phyloP scores from a whole-genome alignment of 2,888 invertebrate species.

The Ophion costatus region DNA sequence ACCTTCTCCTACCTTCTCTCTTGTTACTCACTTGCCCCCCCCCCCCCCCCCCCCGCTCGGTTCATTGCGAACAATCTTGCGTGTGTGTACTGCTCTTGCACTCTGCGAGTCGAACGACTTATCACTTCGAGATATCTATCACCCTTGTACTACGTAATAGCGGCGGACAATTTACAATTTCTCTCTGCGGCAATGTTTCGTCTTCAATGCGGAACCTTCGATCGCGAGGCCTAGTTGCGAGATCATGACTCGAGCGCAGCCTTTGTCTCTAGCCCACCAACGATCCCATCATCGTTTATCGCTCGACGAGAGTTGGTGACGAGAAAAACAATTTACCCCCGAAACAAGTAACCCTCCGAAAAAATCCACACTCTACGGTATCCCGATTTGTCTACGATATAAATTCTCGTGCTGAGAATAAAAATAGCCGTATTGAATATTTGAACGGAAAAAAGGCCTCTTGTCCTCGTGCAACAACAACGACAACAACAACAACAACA shows the following conservation, averaged over 20 bases:
- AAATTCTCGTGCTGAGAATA: too few relatives aligned
- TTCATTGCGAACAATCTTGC: conserved; percentile 40
- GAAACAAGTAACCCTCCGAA: background rate
- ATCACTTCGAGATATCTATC: conserved; percentile 56
- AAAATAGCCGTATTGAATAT: too few relatives aligned
- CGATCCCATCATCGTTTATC: conserved; percentile 6
- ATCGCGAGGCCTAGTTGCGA: conserved; percentile 43
- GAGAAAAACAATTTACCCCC: background rate
- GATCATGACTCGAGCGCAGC: background rate
- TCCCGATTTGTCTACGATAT: background rate
- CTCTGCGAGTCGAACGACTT: conserved; percentile 48
- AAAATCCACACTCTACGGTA: background rate
- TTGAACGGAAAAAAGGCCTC: too few relatives aligned
- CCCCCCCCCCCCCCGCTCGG: background rate
- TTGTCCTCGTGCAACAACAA: too few relatives aligned
- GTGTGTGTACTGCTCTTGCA: conserved; percentile 33
- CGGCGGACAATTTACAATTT: conserved; percentile 42
- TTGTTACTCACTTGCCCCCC: background rate
- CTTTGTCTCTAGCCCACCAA: background rate
- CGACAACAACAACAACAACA: too few relatives aligned
- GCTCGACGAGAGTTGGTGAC: background rate
- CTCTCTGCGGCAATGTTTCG: conserved; percentile 11
- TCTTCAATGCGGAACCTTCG: too few relatives aligned
- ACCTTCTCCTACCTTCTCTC: background rate
- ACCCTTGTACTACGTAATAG: conserved; percentile 35